Base-by-base conservation (phyloP, 2,888 invertebrate species). In the Drosophila sordidapex region DNA sequence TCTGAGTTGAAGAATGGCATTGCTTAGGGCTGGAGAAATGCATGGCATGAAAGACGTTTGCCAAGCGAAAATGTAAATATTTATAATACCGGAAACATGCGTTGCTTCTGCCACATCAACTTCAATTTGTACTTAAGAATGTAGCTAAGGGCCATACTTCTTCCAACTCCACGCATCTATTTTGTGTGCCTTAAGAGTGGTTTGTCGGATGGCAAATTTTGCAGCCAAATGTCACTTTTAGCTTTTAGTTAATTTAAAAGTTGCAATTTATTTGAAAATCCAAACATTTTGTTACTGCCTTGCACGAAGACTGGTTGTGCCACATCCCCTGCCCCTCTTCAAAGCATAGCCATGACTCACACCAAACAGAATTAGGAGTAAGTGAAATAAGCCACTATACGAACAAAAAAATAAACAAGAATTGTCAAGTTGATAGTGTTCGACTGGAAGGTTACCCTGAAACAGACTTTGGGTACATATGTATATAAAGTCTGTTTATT, bases 171-270 rank as follows among this genome's bases (percentile, higher is more conserved):
- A 11, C 27, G 25, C 33, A 38, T 59, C 25, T 56, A 48, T 58
- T 33, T 66, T 56, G 13, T 6, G 25, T 21, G 15, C 6, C 6
- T 29, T 15, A 6, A 29, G 40, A 1, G 13, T 2, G 27, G 38
- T 13, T 21, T 15, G 25, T 25, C 2, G 29, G 33, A 11, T 21
- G 15, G 29, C 8, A 29, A 35, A 33, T 48, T 33, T 8, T 70
- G 74, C 70, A 66, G 71, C 35, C 70, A 65, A 83, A 74, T 89
- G 79, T 51, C 79, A 74, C 70, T 83, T 88, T 76, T 73, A 76
- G 89, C 90, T 87, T 90, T 90, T 89, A 90, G 90, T 89, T 90
- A 89, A 90, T 87, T 90, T 89, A 80, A 82, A 90, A 90, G 63
- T 75, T 74, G 61, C 72, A 87, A 89, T 89, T 81, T 83, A 89